Percentiles rank a stretch among this genome's conserved stretches.
phyloP scores from a whole-genome alignment of 2,113 vertebrate genomes.

The Cranoglanis bouderius region DNA sequence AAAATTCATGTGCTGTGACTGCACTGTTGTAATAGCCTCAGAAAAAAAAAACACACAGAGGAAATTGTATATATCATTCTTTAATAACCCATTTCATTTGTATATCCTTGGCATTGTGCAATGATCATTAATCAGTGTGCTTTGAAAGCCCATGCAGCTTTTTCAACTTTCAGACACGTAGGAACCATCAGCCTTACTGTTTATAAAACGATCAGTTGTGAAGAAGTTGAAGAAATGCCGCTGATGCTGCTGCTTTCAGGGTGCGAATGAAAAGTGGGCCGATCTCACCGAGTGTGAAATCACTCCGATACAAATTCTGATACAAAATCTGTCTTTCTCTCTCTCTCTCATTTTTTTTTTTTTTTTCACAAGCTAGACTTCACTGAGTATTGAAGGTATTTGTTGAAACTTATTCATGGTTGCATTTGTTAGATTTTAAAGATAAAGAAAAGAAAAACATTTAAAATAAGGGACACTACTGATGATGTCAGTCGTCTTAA shows the following conservation, averaged over 20 bases:
- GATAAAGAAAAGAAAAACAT: slow-evolving; percentile 44
- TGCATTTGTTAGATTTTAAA: slow-evolving; percentile 43
- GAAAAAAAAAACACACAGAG: background rate
- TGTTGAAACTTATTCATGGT: background rate
- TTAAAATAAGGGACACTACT: slow-evolving; percentile 46
- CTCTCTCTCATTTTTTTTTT: background rate
- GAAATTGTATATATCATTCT: background rate
- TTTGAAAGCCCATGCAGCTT: slow-evolving; percentile 65
- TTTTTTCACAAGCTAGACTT: background rate
- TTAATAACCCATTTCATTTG: slow-evolving; percentile 51
- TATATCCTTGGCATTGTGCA: slow-evolving; percentile 67
- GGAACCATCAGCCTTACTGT: background rate
- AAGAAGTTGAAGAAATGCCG: background rate
- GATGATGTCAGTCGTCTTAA: slow-evolving; percentile 58
- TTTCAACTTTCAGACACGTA: slow-evolving; percentile 45
- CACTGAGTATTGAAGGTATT: slow-evolving; percentile 29
- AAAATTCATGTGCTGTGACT: background rate
- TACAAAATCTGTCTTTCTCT: slow-evolving; percentile 34
- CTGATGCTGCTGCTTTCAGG: background rate
- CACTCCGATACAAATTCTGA: slow-evolving; percentile 19
- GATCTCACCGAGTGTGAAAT: background rate
- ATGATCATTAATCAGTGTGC: slow-evolving; percentile 64
- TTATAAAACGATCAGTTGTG: background rate
- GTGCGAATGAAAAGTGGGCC: background rate
- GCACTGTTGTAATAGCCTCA: background rate